These are phyloP conservation scores for Novumbra hubbsi DNA, from an alignment of 2,797 vertebrate species.

Conservation along the genomic window DNA sequence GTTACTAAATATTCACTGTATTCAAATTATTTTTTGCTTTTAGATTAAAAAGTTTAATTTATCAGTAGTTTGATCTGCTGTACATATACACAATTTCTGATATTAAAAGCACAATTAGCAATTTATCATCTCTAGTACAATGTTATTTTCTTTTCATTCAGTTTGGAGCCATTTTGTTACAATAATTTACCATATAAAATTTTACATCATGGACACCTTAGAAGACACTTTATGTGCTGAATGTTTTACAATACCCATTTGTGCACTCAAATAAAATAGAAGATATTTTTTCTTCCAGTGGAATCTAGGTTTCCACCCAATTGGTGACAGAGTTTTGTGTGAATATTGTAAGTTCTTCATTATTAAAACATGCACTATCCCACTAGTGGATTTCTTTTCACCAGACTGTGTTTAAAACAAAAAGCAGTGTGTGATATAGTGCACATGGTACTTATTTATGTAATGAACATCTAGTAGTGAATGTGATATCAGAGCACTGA, in stretches of 20 bases:
- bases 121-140: constrained; percentile 30
- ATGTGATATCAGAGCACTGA: too few species aligned
- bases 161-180: constrained; percentile 40
- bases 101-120: constrained; percentile 62
- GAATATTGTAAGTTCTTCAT: too few species aligned
- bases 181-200: constrained; percentile 39
- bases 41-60: constrained; percentile 64
- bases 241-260: constrained; percentile 27
- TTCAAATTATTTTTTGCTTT: constrained; percentile 52
- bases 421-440: too few species aligned
- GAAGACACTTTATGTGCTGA: constrained; percentile 24
- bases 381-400: too few species aligned
- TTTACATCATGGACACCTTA: constrained; percentile 49
- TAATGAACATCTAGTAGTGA: too few species aligned
- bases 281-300: constrained; percentile 14
- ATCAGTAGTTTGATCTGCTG: constrained; percentile 51
- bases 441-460: too few species aligned
- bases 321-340: too few species aligned
- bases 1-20: constrained; percentile 46
- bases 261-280: constrained; percentile 27
- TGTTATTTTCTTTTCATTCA: constrained; percentile 34
- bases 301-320: not conserved
- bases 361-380: too few species aligned
- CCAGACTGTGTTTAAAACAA: too few species aligned
- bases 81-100: constrained; percentile 48